Evolutionary conservation across 2,888 invertebrate species (phyloP), one percentile per base, ranked within the genome.

Genomic region (Temnothorax unifasciatus): DNA sequence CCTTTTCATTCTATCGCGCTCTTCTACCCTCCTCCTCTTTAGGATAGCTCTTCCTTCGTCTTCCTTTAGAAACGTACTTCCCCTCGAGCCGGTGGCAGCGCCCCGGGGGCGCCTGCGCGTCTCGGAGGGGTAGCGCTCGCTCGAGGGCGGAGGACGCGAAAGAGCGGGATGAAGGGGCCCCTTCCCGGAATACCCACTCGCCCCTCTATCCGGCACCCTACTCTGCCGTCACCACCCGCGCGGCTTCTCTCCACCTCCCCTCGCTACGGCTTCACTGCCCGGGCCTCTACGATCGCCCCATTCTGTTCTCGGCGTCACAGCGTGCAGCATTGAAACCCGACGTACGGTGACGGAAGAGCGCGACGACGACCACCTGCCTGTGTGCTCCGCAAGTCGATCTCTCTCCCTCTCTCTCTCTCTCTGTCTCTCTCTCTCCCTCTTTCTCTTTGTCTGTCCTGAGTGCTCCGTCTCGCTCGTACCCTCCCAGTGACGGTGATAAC

Each of bases 261-360:
- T 91, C 92, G 92, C 94, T 93, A 92, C 93, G 92, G 92, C 92
- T 92, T 92, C 93, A 93, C 94, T 94, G 94, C 95, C 94, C 95
- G 94, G 95, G 95, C 93, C 93, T 92, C 93, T 93, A 93, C 95
- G 93, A 92, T 93, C 93, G 94, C 93, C 93, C 95, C 95, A 94
- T 94, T 95, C 94, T 94, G 94, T 94, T 94, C 94, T 94, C 94
- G 94, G 93, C 94, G 90, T 92, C 93, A 94, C 93, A 94, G 92
- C 94, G 94, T 93, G 93, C 91, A 94, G 92, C 94, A 94, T 93
- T 92, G 66, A 91, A 92, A 91, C 85, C 91, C 85, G 87, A 87
- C 87, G 87, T 85, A 89, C 89, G 88, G 88, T 86, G 86, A 90
- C 88, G 88, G 66, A 90, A 86, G 89, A 88, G 87, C 88, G 89